Evolutionary conservation across 2,888 invertebrate genomes (phyloP).

Genomic region (Ferrisia virgata): DNA sequence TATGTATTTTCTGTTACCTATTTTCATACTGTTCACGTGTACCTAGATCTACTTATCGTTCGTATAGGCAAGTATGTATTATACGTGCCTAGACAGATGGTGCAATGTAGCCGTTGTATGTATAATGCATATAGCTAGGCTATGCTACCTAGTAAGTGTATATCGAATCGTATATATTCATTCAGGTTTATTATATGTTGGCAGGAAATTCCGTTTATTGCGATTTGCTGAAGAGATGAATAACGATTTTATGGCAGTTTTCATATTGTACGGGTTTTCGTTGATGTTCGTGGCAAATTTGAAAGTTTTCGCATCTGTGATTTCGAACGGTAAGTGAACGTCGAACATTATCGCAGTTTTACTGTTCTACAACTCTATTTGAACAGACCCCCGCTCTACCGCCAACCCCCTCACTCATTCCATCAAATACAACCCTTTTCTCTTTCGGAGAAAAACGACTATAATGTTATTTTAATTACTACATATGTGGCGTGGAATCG

Average conservation of each 20-base stretch:
- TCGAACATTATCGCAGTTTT: not conserved
- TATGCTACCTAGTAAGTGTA: not conserved
- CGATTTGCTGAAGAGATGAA: constrained; percentile 24
- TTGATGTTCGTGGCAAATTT: constrained; percentile 26
- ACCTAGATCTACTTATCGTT: too few species aligned
- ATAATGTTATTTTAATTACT: not conserved
- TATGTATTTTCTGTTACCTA: too few species aligned
- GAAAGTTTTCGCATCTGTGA: constrained; percentile 43
- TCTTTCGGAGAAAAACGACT: not conserved
- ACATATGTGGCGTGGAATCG: not conserved
- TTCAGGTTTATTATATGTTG: not conserved
- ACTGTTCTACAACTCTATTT: not conserved
- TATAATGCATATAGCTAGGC: not conserved
- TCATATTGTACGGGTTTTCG: constrained; percentile 17
- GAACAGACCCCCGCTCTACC: too few species aligned
- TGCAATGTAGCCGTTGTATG: too few species aligned
- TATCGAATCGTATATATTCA: not conserved
- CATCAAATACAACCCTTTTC: too few species aligned
- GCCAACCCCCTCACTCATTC: not conserved
- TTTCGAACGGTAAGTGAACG: constrained; percentile 34
- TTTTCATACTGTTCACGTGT: too few species aligned
- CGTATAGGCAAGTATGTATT: too few species aligned
- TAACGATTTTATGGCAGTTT: constrained; percentile 38
- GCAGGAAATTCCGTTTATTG: not conserved
- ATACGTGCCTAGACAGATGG: too few species aligned